phyloP scores from a whole-genome alignment of 2,113 vertebrate species.

The Cottus gobio region DNA sequence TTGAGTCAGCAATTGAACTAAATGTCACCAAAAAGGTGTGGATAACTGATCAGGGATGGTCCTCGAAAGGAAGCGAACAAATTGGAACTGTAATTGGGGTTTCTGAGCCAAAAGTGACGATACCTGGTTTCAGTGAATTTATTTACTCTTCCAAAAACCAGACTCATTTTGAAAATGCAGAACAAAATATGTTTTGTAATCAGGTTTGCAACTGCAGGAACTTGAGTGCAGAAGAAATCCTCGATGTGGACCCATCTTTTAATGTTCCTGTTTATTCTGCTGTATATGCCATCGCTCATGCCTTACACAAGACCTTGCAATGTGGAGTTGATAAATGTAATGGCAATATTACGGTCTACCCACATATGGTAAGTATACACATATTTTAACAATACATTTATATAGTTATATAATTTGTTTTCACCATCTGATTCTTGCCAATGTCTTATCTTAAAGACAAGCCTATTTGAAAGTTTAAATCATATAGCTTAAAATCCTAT shows the following conservation, averaged over 20 bases:
- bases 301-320: constrained; percentile 83
- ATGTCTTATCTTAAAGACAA: neutral
- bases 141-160: constrained; percentile 44
- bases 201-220: constrained; percentile 75
- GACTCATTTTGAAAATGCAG: neutral
- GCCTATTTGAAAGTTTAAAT: neutral
- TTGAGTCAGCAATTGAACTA: constrained; percentile 75
- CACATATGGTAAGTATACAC: constrained; percentile 66
- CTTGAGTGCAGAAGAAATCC: constrained; percentile 19
- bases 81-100: constrained; percentile 84
- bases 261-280: constrained; percentile 81
- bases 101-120: constrained; percentile 49
- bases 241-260: constrained; percentile 40
- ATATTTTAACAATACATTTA: neutral
- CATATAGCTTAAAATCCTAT: neutral
- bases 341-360: constrained; percentile 73
- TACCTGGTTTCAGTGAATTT: constrained; percentile 78
- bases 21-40: constrained; percentile 85
- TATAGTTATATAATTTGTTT: neutral
- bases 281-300: constrained; percentile 82
- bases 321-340: constrained; percentile 79
- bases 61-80: constrained; percentile 74
- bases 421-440: neutral
- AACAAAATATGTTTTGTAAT: constrained; percentile 57
- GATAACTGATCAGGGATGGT: constrained; percentile 88